Conservation (phyloP, 2,888 invertebrate species). For the Luffia ferchaultella region DNA sequence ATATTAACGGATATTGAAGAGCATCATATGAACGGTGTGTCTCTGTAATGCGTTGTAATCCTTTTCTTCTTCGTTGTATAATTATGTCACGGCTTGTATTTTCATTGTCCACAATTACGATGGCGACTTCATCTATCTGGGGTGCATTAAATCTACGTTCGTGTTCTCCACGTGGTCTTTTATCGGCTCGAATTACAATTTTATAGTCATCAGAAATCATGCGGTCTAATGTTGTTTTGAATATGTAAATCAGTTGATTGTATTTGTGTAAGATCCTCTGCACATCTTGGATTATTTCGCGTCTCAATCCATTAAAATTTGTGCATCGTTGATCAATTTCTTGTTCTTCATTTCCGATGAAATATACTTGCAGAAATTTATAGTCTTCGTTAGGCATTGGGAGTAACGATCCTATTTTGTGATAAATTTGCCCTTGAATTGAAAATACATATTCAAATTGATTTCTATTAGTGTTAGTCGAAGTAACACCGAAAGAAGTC, state of each 20-base stretch:
- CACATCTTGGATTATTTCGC: background rate
- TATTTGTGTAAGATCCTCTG: background rate
- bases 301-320: slow-evolving; percentile 1
- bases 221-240: slow-evolving; percentile 18
- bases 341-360: no score
- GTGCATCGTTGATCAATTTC: slow-evolving; percentile 2
- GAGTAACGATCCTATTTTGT: no score
- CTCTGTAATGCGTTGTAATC: slow-evolving; percentile 9
- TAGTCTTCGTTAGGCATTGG: no score
- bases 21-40: slow-evolving; percentile 9
- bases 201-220: slow-evolving; percentile 19
- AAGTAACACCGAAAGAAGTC: no score
- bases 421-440: no score
- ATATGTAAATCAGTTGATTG: slow-evolving; percentile 1
- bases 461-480: no score
- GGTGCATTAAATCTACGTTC: slow-evolving; percentile 22
- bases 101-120: slow-evolving; percentile 20
- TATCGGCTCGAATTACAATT: slow-evolving; percentile 23
- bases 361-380: background rate
- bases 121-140: slow-evolving; percentile 19
- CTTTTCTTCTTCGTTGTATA: slow-evolving; percentile 18
- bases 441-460: no score
- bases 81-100: slow-evolving; percentile 21
- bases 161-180: slow-evolving; percentile 21
- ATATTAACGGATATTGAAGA: slow-evolving; percentile 1